Evolutionary conservation across 2,797 vertebrate species (phyloP).

Genomic region (Florisuga fusca): DNA sequence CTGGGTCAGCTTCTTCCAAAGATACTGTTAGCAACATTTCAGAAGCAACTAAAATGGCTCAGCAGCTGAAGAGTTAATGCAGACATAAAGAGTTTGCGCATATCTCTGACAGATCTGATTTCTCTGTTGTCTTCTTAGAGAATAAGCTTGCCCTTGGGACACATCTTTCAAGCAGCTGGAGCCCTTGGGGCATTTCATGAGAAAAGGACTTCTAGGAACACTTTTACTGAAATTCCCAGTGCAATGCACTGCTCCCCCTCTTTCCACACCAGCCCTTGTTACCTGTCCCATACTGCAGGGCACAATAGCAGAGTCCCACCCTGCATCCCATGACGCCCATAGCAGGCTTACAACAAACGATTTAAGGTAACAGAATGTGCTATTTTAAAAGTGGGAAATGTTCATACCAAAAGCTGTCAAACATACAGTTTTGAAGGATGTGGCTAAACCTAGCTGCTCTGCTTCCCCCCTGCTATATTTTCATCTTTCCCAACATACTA

Average conservation of each 20-base stretch:
- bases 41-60: not conserved
- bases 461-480: fast-evolving
- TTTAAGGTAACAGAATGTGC: not conserved
- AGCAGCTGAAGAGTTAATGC: not conserved
- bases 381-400: not conserved
- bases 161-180: not conserved
- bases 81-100: not conserved
- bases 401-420: not conserved
- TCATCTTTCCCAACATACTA: not conserved
- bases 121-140: not conserved
- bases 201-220: constrained; percentile 17
- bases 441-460: not conserved
- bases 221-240: not conserved
- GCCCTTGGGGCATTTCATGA: not conserved
- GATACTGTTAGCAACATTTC: not conserved
- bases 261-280: not conserved
- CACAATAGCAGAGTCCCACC: not conserved
- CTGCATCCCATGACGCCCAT: fast-evolving
- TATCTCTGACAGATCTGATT: not conserved
- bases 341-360: not conserved
- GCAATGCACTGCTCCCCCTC: not conserved
- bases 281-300: fast-evolving
- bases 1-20: not conserved
- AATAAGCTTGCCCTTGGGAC: not conserved
- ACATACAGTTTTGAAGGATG: not conserved